phyloP scores from a whole-genome alignment of 2,113 vertebrate genomes.

The Mesocricetus auratus region DNA sequence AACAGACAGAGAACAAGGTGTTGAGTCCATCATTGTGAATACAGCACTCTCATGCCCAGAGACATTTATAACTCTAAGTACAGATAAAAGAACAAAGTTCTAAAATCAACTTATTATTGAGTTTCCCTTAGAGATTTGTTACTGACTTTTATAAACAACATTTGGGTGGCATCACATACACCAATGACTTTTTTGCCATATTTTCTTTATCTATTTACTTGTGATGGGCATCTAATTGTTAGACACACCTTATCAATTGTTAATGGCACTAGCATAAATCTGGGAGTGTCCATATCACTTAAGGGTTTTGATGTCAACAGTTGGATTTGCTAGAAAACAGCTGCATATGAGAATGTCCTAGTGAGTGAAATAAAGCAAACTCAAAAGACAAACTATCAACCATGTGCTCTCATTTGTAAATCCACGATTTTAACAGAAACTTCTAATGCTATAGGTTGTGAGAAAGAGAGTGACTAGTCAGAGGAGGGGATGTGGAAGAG shows the following conservation, averaged over 20 bases:
- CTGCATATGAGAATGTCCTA: background rate
- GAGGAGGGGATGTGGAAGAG: no score
- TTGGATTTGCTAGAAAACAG: background rate
- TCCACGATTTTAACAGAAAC: background rate
- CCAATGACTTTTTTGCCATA: background rate
- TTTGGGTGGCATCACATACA: background rate
- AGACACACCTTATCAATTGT: background rate
- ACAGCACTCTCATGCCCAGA: background rate
- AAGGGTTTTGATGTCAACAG: background rate
- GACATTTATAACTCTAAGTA: accelerated
- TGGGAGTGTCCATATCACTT: background rate
- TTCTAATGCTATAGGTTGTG: background rate
- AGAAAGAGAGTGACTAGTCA: background rate
- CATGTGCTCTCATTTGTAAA: background rate
- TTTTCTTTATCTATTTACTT: background rate
- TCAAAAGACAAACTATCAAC: background rate
- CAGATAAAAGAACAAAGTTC: background rate
- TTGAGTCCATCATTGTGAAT: background rate
- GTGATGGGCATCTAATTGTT: background rate
- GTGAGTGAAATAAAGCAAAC: background rate
- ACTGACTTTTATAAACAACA: background rate
- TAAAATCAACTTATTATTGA: background rate
- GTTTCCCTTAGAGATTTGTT: background rate
- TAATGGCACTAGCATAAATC: no score
- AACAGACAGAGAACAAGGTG: background rate